phyloP scores from a whole-genome alignment of 2,113 vertebrate species.

The Hypomesus transpacificus region DNA sequence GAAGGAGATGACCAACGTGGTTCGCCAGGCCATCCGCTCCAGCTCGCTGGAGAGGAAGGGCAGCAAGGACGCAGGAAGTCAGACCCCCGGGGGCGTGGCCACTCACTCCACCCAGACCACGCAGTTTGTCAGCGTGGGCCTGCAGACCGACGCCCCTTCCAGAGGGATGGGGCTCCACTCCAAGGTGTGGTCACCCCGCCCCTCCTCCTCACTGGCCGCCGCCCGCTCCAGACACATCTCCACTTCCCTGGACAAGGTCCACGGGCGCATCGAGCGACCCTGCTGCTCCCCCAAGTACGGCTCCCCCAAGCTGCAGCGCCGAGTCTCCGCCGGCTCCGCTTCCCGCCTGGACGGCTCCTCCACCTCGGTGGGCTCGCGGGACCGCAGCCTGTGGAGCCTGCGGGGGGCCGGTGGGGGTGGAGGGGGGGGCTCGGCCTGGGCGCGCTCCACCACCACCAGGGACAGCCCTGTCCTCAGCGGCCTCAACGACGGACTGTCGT shows the following conservation, averaged over 20 bases:
- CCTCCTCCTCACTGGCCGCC: constrained; percentile 77
- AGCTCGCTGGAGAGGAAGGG: constrained; percentile 92
- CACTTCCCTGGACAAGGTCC: constrained; percentile 93
- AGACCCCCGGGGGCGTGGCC: constrained; percentile 75
- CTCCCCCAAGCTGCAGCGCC: constrained; percentile 91
- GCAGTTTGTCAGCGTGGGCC: constrained; percentile 82
- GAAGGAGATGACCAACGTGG: constrained; percentile 99
- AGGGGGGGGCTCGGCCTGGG: constrained; percentile 93
- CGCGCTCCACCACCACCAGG: constrained; percentile 94
- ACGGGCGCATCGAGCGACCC: constrained; percentile 87
- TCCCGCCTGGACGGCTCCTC: constrained; percentile 79
- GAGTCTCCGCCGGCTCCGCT: constrained; percentile 79
- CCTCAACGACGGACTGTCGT: constrained; percentile 91
- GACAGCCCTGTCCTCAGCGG: constrained; percentile 94
- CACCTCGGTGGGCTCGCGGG: constrained; percentile 69
- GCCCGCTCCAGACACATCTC: constrained; percentile 92
- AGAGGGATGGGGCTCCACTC: constrained; percentile 73
- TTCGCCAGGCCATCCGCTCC: constrained; percentile 94
- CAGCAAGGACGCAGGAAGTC: constrained; percentile 84
- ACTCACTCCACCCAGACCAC: constrained; percentile 86
- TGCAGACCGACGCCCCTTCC: constrained; percentile 82
- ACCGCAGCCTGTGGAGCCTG: constrained; percentile 88
- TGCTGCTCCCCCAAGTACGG: constrained; percentile 97
- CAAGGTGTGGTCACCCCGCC: constrained; percentile 89
- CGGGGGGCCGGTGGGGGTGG: constrained; percentile 80